phyloP scores from a whole-genome alignment of 1,140 invertebrate genomes.

The Drosophila fuyamai region DNA sequence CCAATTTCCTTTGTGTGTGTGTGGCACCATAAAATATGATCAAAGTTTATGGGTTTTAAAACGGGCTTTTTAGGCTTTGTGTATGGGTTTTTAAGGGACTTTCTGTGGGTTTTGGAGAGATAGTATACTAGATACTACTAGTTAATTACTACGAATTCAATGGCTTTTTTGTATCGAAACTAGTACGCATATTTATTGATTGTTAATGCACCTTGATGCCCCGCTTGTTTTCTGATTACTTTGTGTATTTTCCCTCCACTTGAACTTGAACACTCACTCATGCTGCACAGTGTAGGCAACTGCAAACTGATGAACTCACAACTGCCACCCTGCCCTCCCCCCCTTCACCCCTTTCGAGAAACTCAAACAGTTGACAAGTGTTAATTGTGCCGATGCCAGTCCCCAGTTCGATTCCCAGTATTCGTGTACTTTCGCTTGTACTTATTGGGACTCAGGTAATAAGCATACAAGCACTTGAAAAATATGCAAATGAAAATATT shows the following conservation, averaged over 20 bases:
- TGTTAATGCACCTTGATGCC: background rate
- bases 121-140: too few relatives aligned
- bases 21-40: background rate
- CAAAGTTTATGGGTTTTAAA: background rate
- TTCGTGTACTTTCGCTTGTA: slow-evolving; percentile 2
- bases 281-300: slow-evolving; percentile 2
- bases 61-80: background rate
- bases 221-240: background rate
- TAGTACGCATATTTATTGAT: background rate
- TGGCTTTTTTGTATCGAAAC: too few relatives aligned
- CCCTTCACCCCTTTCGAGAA: background rate
- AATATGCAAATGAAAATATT: background rate
- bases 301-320: slow-evolving; percentile 21
- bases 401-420: slow-evolving; percentile 12
- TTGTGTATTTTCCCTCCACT: background rate
- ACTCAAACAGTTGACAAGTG: slow-evolving; percentile 55
- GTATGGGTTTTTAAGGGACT: background rate
- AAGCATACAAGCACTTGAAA: background rate
- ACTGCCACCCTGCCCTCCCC: background rate
- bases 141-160: too few relatives aligned
- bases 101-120: too few relatives aligned
- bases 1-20: background rate
- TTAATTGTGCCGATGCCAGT: slow-evolving; percentile 37
- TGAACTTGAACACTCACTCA: slow-evolving; percentile 6
- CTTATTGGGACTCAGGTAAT: slow-evolving; percentile 3